A percentile compares a stretch with the other conserved stretches of the same genome.
Evolutionary conservation across 37 sponge, comb jelly and placozoan genomes (phyloP).

Genomic region (Tethya wilhelma): DNA sequence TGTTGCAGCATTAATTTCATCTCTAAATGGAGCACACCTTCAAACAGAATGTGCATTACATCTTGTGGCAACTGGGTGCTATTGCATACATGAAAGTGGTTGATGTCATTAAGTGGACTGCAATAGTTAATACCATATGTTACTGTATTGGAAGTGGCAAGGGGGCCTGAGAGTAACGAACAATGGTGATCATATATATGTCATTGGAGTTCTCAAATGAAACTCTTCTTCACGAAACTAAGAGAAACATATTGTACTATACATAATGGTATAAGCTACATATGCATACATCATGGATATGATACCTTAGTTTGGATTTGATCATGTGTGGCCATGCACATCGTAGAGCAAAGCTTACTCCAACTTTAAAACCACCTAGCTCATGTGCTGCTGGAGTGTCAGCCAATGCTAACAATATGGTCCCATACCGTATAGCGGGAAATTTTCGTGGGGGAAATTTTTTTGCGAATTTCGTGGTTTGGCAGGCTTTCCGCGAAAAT

Average conservation of each 20-base stretch:
- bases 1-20: constrained; percentile 15
- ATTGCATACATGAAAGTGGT: constrained; percentile 48
- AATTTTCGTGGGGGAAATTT: too few species aligned
- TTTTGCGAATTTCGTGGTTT: too few species aligned
- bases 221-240: background rate
- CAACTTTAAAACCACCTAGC: constrained; percentile 49
- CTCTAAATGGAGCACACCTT: constrained; percentile 26
- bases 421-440: too few species aligned
- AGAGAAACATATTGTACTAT: background rate
- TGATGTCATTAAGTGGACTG: constrained; percentile 36
- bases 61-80: constrained; percentile 50
- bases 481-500: too few species aligned
- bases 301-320: constrained; percentile 24
- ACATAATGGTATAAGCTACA: background rate
- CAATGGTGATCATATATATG: constrained; percentile 48
- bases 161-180: constrained; percentile 2
- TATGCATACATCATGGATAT: background rate
- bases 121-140: constrained; percentile 44
- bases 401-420: constrained; percentile 5
- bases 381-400: constrained; percentile 42
- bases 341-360: constrained; percentile 48
- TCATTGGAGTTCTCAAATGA: background rate
- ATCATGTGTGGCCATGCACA: constrained; percentile 31
- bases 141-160: constrained; percentile 10
- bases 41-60: constrained; percentile 54